phyloP scores from a whole-genome alignment of 2,797 vertebrate species.

The Sebastes hubbsi region DNA sequence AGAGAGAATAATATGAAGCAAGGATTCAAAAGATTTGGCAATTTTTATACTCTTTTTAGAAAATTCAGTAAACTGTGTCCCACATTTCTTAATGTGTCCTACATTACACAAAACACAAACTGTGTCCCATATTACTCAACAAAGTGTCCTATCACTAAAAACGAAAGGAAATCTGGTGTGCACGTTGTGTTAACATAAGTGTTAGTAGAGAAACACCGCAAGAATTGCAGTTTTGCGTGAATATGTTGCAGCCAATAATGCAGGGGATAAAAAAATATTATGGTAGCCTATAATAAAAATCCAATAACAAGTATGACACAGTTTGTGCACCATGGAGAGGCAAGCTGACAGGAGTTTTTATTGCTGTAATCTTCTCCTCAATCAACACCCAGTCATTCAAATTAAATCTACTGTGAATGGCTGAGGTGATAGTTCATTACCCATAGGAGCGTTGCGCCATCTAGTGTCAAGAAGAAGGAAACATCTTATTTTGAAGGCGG shows the following conservation, averaged over 20 bases:
- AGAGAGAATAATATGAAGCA: background rate
- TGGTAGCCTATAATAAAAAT: background rate
- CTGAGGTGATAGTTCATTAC: background rate
- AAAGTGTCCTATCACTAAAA: background rate
- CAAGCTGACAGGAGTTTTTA: background rate
- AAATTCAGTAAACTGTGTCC: background rate
- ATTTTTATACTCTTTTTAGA: background rate
- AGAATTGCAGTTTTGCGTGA: background rate
- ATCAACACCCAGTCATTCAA: background rate
- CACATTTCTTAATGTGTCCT: background rate
- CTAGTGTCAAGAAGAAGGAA: slow-evolving; percentile 46
- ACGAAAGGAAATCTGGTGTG: background rate
- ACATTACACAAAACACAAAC: background rate
- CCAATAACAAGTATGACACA: background rate
- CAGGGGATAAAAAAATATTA: background rate
- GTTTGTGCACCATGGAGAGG: background rate
- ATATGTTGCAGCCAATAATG: background rate
- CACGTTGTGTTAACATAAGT: background rate
- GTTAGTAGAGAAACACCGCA: background rate
- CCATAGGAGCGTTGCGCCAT: slow-evolving; percentile 54
- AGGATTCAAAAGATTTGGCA: background rate
- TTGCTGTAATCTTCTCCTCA: background rate
- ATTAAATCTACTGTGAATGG: background rate
- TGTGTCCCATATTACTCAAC: background rate
- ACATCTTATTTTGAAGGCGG: slow-evolving; percentile 31